These are phyloP conservation scores for Anastrepha ludens DNA, from an alignment of 1,140 invertebrate genomes.

Conservation along the genomic window DNA sequence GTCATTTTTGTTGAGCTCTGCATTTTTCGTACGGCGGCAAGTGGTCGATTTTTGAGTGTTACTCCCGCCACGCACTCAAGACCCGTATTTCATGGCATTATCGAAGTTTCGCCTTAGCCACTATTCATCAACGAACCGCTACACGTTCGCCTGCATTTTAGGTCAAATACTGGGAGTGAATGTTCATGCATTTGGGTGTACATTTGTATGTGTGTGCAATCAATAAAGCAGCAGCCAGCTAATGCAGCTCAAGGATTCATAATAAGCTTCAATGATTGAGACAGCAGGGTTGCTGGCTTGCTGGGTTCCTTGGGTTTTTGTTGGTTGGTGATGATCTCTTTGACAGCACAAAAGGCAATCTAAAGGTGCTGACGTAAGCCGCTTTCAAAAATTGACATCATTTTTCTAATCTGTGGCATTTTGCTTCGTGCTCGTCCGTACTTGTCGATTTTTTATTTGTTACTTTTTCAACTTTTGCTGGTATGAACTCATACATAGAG, in stretches of 20 bases:
- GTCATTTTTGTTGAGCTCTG: constrained; percentile 47
- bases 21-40: not conserved
- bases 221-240: not conserved
- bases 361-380: constrained; percentile 50
- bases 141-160: constrained; percentile 28
- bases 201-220: not conserved
- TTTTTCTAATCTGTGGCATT: constrained; percentile 50
- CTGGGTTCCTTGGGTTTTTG: not conserved
- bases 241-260: constrained; percentile 15
- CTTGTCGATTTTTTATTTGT: not conserved
- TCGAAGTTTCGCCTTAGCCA: constrained; percentile 20
- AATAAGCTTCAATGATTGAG: constrained; percentile 5
- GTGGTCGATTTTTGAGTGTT: constrained; percentile 15
- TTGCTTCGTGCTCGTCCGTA: constrained; percentile 8
- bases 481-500: not conserved
- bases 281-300: not conserved
- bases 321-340: constrained; percentile 2
- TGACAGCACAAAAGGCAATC: constrained; percentile 51
- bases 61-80: constrained; percentile 6
- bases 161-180: constrained; percentile 25
- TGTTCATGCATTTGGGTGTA: not conserved
- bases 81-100: constrained; percentile 19
- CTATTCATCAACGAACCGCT: constrained; percentile 44
- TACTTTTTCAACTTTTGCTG: not conserved
- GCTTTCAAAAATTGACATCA: constrained; percentile 52